Percentiles rank a stretch among this genome's conserved stretches.
phyloP scores from a whole-genome alignment of 2,113 vertebrate species.

The Hemiscyllium ocellatum region DNA sequence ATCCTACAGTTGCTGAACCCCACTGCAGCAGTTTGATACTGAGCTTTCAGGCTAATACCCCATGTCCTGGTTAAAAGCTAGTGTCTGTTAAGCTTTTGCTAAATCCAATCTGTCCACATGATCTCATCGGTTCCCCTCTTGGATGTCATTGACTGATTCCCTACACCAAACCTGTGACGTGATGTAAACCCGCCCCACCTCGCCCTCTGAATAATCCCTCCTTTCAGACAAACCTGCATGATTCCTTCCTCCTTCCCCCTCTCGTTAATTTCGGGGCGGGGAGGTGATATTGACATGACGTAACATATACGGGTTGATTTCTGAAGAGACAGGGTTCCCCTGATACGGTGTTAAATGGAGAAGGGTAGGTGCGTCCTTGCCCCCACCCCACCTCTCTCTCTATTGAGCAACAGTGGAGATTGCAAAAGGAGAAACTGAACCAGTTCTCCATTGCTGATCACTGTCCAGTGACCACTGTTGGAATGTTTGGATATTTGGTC shows the following conservation, averaged over 20 bases:
- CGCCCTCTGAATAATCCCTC: not conserved
- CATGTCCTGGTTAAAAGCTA: not conserved
- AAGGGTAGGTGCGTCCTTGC: not conserved
- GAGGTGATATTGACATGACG: not conserved
- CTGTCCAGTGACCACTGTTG: not conserved
- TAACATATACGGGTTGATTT: not conserved
- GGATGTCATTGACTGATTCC: constrained; percentile 50
- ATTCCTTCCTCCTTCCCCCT: not conserved
- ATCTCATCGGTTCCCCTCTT: constrained; percentile 60
- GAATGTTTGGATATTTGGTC: not conserved
- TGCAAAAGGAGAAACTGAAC: not conserved
- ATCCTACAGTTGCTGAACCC: not conserved
- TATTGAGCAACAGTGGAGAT: not conserved
- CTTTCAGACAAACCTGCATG: constrained; percentile 5
- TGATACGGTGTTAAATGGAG: not conserved
- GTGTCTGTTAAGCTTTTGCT: not conserved
- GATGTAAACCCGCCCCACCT: not conserved
- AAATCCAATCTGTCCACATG: constrained; percentile 51
- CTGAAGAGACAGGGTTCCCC: not conserved
- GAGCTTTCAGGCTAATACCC: not conserved
- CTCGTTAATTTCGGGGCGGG: not conserved
- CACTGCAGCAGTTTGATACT: not conserved
- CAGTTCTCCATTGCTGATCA: not conserved
- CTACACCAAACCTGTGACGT: constrained; percentile 50
- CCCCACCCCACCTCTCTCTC: not conserved